phyloP scores from a whole-genome alignment of 2,113 vertebrate genomes.

The Fulica atra region DNA sequence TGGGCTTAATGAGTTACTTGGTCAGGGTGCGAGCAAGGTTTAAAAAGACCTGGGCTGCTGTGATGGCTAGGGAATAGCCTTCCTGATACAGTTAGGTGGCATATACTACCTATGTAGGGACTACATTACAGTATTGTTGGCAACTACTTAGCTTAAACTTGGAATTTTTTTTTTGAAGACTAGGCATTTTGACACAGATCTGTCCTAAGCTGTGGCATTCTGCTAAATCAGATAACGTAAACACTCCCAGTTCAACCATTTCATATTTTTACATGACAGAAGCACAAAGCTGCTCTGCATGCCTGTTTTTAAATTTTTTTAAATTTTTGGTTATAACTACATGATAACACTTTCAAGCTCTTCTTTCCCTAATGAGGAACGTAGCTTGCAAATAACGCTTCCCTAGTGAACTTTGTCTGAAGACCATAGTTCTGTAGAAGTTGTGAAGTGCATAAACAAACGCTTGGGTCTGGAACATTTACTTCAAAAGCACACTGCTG shows the following conservation, averaged over 20 bases:
- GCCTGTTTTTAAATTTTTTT: too few species aligned
- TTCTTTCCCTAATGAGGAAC: background rate
- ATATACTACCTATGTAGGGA: background rate
- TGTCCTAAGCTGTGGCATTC: background rate
- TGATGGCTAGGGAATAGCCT: background rate
- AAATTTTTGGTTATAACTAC: background rate
- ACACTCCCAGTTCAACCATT: background rate
- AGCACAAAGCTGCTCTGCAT: background rate
- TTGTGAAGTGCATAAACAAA: background rate
- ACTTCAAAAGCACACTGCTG: background rate
- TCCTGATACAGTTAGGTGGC: background rate
- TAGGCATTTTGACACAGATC: background rate
- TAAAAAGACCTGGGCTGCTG: background rate
- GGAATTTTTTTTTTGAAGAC: background rate
- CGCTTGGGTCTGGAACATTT: background rate
- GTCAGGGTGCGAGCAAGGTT: background rate
- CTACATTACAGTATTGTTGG: background rate
- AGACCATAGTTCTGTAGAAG: background rate
- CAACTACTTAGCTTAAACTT: background rate
- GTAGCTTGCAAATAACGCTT: background rate
- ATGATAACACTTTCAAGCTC: background rate
- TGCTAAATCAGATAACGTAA: background rate
- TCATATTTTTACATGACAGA: background rate
- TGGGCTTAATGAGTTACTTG: conserved; percentile 52
- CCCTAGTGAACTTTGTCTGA: background rate